These are phyloP conservation scores for Platyscapa corneri DNA, from an alignment of 1,140 invertebrate species.

Conservation along the genomic window DNA sequence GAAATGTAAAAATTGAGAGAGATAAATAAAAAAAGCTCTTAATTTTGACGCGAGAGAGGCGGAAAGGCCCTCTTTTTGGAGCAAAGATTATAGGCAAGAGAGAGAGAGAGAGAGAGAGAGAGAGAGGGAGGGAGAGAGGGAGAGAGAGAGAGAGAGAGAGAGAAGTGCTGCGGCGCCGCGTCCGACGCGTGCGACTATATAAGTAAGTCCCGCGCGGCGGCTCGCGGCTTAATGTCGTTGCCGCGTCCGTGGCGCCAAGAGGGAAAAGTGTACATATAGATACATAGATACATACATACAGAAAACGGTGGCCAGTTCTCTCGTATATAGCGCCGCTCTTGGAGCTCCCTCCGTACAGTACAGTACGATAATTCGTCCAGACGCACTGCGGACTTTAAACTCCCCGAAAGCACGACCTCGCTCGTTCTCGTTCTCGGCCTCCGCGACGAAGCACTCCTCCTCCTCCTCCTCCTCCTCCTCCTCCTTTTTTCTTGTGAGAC, in stretches of 20 bases:
- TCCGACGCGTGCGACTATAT: slow-evolving; percentile 63
- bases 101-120: too few species aligned
- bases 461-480: too few species aligned
- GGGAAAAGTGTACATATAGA: slow-evolving; percentile 59
- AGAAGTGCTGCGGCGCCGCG: slow-evolving; percentile 63
- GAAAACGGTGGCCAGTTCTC: slow-evolving; percentile 54
- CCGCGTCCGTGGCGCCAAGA: slow-evolving; percentile 72
- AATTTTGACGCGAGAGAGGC: neutral
- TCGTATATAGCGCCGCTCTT: slow-evolving; percentile 46
- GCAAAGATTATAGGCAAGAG: too few species aligned
- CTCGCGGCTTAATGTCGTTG: slow-evolving; percentile 71
- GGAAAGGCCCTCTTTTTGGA: too few species aligned
- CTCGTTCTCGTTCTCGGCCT: neutral
- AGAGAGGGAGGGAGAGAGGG: neutral
- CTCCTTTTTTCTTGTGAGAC: neutral
- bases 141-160: slow-evolving; percentile 30
- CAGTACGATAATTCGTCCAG: slow-evolving; percentile 57
- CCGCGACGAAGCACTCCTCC: neutral
- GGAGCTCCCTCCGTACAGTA: slow-evolving; percentile 52
- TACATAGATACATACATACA: slow-evolving; percentile 47
- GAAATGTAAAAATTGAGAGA: neutral
- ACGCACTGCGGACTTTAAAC: slow-evolving; percentile 52
- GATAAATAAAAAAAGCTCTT: neutral
- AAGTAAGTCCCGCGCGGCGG: slow-evolving; percentile 71
- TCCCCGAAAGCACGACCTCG: slow-evolving; percentile 40